Base-by-base conservation (phyloP, 2,888 invertebrate species). In the Ptychoptera contaminata region DNA sequence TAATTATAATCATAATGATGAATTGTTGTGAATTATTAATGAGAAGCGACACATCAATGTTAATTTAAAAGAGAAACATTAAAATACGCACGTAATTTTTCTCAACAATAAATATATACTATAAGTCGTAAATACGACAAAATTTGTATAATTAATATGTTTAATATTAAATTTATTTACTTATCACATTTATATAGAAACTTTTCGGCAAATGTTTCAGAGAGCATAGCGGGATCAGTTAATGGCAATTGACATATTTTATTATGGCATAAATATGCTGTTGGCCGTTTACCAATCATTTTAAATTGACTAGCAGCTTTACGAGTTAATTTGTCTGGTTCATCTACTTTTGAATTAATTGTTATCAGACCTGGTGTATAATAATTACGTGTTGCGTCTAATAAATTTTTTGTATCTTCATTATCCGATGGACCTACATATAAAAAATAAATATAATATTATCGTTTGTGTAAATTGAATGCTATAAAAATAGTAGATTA, bases 261-360 rank as follows among this genome's bases (percentile, higher is more conserved):
- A 48, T 65, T 60, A 32, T 65, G 66, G 40, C 66, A 66, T 44
- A 65, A 58, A 42, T 66, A 66, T 11, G 62, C 66, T 0, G 66
- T 62, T 3, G 66, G 56, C 44, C 59, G 56, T 9, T 58, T 59
- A 41, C 59, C 56, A 14, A 66, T 49, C 63, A 64, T 64, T 53
- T 62, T 63, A 39, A 62, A 66, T 51, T 63, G 62, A 1, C 54
- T 48, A 36, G 59, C 59, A 5, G 62, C 52, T 2, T 58, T 59
- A 45, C 59, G 59, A 47, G 56, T 57, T 0, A 57, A 2, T 37
- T 58, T 52, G 5, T 57, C 51, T 0, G 62, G 62, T 51, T 62
- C 57, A 9, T 46, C 43, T 8, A 44, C 38, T 38, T 45, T 46
- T 9, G 61, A 59, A 32, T 59, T 61, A 0, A 63, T 50, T 4